Conservation (phyloP, 2,888 invertebrate species). For the Ophraella communa region DNA sequence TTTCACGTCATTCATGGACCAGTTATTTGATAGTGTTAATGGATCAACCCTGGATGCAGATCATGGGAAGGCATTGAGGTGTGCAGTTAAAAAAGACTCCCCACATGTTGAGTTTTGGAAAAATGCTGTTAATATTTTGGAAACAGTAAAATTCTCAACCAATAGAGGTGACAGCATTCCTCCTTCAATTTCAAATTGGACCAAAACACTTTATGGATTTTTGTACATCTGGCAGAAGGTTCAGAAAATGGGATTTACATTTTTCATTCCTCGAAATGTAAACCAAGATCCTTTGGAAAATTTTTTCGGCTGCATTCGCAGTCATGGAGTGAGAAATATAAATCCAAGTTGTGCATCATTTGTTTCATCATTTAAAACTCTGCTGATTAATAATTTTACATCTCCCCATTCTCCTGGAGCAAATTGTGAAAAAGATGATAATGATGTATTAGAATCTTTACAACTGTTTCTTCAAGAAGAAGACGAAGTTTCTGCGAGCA, state of each 20-base stretch:
- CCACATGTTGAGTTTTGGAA: neutral
- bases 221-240: neutral
- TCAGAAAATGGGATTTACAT: neutral
- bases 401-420: neutral
- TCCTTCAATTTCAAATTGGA: neutral
- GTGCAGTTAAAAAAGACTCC: neutral
- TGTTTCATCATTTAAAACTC: neutral
- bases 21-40: neutral
- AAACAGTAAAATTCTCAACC: neutral
- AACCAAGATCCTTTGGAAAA: neutral
- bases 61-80: neutral
- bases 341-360: neutral
- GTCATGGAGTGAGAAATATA: neutral
- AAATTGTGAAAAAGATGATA: neutral
- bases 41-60: neutral
- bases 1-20: neutral
- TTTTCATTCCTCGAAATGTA: neutral
- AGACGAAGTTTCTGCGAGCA: neutral
- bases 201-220: neutral
- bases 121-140: neutral
- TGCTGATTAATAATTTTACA: neutral
- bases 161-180: too few relatives aligned
- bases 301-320: neutral
- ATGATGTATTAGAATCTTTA: neutral
- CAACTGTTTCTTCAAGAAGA: neutral